A percentile compares a stretch with the other conserved stretches of the same genome.
These are phyloP conservation scores for Apogon hyalosoma DNA, from an alignment of 2,797 vertebrate species.

Conservation along the genomic window DNA sequence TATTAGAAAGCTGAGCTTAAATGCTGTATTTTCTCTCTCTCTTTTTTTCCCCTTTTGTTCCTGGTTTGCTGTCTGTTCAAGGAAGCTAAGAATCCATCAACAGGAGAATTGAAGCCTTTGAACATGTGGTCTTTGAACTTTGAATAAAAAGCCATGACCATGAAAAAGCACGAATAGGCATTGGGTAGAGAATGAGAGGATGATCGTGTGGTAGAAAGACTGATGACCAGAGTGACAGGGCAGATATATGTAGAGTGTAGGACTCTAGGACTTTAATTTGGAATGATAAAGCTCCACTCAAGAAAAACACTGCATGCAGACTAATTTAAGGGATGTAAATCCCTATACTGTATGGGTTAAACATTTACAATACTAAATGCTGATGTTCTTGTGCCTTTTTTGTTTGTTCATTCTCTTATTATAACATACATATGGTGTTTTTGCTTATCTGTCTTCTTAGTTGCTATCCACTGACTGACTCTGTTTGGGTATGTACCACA, in stretches of 20 bases:
- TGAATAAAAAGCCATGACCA: background rate
- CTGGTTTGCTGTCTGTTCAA: slow-evolving; percentile 36
- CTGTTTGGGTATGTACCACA: background rate
- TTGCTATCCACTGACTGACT: too few species aligned
- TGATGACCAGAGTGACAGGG: background rate
- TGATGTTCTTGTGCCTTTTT: too few species aligned
- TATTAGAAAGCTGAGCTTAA: slow-evolving; percentile 26
- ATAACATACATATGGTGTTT: too few species aligned
- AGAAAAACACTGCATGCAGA: too few species aligned
- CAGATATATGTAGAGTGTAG: background rate
- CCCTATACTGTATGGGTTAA: too few species aligned
- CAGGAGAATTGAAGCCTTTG: slow-evolving; percentile 22
- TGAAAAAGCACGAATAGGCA: background rate
- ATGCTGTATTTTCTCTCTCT: slow-evolving; percentile 9
- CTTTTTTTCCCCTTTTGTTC: background rate
- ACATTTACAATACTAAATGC: too few species aligned
- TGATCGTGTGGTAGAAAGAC: background rate
- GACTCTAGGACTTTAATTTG: too few species aligned
- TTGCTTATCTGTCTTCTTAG: too few species aligned
- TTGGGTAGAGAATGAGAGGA: slow-evolving; percentile 1
- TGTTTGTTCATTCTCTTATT: too few species aligned
- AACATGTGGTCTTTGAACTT: slow-evolving; percentile 51
- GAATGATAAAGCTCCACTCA: too few species aligned
- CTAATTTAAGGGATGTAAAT: too few species aligned
- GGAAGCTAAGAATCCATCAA: slow-evolving; percentile 48